These are phyloP conservation scores for Maccullochella peelii DNA, from an alignment of 2,113 vertebrate species.

Conservation along the genomic window DNA sequence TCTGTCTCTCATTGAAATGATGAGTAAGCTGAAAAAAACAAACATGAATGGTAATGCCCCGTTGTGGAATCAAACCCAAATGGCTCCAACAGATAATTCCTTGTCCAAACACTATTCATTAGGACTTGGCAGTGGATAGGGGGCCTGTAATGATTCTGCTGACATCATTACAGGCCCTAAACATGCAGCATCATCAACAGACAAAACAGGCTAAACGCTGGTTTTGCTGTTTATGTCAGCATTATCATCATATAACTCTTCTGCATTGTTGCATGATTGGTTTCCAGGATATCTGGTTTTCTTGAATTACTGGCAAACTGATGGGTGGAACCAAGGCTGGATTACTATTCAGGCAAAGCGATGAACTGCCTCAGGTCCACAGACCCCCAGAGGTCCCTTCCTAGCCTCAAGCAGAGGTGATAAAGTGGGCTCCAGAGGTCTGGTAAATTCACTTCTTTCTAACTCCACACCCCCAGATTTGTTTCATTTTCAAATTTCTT, in stretches of 20 bases:
- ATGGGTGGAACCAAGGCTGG: background rate
- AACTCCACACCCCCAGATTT: background rate
- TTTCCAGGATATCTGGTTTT: background rate
- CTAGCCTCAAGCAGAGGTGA: background rate
- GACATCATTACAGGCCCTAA: constrained; percentile 2
- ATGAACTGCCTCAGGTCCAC: background rate
- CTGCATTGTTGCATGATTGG: background rate
- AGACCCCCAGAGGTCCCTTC: background rate
- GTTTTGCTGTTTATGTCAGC: background rate
- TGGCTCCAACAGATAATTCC: constrained; percentile 33
- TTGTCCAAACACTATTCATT: constrained; percentile 54
- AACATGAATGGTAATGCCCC: constrained; percentile 38
- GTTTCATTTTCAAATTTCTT: no score
- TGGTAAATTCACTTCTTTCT: background rate
- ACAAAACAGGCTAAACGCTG: background rate
- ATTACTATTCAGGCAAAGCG: background rate
- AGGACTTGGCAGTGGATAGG: constrained; percentile 32
- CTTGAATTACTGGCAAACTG: background rate
- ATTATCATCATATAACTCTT: background rate
- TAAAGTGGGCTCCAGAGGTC: background rate
- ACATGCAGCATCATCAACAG: constrained; percentile 10
- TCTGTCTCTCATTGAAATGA: constrained; percentile 24
- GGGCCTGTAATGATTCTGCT: constrained; percentile 5
- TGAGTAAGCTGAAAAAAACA: constrained; percentile 29
- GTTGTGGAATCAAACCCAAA: constrained; percentile 45